Evolutionary conservation across 2,797 vertebrate genomes (phyloP).

Genomic region (Pseudomugil gertrudae): DNA sequence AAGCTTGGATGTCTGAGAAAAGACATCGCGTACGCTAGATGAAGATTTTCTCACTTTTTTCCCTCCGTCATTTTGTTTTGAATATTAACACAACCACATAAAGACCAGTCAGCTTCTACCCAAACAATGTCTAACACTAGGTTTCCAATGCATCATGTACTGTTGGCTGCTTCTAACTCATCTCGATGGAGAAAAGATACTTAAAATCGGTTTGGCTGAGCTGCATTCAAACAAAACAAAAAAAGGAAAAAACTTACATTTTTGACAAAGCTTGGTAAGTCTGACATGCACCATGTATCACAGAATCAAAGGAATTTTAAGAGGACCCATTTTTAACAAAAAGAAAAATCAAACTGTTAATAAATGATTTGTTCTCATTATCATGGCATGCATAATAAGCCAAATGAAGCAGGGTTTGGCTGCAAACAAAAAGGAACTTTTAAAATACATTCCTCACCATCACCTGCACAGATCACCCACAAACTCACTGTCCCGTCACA

Average conservation of each 20-base stretch:
- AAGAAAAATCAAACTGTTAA: background rate
- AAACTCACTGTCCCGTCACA: conserved; percentile 14
- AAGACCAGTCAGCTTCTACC: background rate
- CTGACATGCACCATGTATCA: background rate
- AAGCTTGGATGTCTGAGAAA: background rate
- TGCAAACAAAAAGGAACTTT: conserved; percentile 9
- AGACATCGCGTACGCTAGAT: background rate
- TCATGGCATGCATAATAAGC: background rate
- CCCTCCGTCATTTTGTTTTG: conserved; percentile 4
- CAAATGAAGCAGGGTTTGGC: conserved; percentile 3
- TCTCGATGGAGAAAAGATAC: background rate
- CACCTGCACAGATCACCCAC: conserved; percentile 11
- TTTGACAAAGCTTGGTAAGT: background rate
- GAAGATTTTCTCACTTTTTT: background rate
- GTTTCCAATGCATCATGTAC: background rate
- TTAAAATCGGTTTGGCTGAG: background rate
- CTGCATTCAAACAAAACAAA: background rate
- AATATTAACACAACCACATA: background rate
- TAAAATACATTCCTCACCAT: conserved; percentile 4
- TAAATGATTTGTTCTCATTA: background rate
- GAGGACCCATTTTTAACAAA: background rate
- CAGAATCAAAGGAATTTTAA: conserved; percentile 2
- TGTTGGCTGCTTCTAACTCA: background rate
- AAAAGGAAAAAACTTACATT: no score
- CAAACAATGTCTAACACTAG: background rate